Conservation (phyloP, 2,113 vertebrate species). For the Cettia cetti region DNA sequence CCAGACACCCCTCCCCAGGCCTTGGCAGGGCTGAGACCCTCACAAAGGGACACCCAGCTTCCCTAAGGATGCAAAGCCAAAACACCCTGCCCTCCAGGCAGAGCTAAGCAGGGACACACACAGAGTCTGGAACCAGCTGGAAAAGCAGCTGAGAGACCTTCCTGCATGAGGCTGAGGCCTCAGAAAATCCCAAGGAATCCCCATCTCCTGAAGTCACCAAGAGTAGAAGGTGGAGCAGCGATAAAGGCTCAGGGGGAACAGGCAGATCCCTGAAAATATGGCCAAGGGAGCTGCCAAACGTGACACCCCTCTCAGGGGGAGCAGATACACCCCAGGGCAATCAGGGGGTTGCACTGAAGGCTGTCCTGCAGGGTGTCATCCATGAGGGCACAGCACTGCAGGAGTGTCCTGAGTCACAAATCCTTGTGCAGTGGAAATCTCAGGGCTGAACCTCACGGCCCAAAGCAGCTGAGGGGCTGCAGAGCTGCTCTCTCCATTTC, state of each 20-base stretch:
- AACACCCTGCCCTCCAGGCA: background rate
- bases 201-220: background rate
- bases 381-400: background rate
- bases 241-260: background rate
- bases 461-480: background rate
- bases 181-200: background rate
- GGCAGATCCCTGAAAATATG: background rate
- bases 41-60: background rate
- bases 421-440: background rate
- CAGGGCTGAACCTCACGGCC: background rate
- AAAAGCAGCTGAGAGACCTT: background rate
- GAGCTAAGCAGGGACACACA: background rate
- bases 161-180: background rate
- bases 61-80: background rate
- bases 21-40: background rate
- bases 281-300: background rate
- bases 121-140: background rate
- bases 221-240: accelerated
- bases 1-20: background rate
- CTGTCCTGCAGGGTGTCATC: background rate
- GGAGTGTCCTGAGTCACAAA: background rate
- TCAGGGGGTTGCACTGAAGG: accelerated
- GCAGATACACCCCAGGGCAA: background rate
- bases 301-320: background rate
- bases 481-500: background rate